Conservation (phyloP, 1,140 invertebrate species). For the Papilio dardanus region DNA sequence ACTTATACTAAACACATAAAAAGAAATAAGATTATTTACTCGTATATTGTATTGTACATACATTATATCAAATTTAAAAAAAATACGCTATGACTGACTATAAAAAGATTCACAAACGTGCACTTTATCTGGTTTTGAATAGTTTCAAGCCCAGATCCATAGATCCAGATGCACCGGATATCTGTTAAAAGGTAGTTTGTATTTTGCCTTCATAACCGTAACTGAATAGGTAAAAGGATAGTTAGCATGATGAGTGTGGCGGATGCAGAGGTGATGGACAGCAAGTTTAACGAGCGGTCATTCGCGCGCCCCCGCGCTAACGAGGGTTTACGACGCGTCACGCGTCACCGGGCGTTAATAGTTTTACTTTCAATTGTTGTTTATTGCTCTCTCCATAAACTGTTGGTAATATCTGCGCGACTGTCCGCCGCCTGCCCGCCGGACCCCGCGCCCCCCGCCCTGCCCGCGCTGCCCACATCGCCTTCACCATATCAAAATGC, state of each 20-base stretch:
- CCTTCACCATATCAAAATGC: not conserved
- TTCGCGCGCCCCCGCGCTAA: slow-evolving; percentile 27
- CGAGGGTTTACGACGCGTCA: slow-evolving; percentile 27
- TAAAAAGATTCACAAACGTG: too few relatives aligned
- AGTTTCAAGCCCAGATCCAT: too few relatives aligned
- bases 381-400: slow-evolving; percentile 35
- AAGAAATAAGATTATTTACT: not conserved
- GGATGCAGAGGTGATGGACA: not conserved
- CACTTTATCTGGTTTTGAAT: too few relatives aligned
- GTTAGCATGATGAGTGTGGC: too few relatives aligned
- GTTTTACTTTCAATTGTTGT: slow-evolving; percentile 35
- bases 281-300: slow-evolving; percentile 22
- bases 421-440: not conserved
- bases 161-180: too few relatives aligned
- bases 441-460: not conserved
- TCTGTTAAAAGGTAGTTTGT: too few relatives aligned
- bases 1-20: not conserved
- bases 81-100: too few relatives aligned
- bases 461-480: not conserved
- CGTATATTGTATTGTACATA: too few relatives aligned
- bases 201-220: too few relatives aligned
- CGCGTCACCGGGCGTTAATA: slow-evolving; percentile 21
- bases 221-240: too few relatives aligned
- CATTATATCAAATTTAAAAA: not conserved
- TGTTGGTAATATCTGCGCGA: slow-evolving; percentile 37